Conservation (phyloP, 2,888 invertebrate genomes). For the Chloroclystis v-ata region DNA sequence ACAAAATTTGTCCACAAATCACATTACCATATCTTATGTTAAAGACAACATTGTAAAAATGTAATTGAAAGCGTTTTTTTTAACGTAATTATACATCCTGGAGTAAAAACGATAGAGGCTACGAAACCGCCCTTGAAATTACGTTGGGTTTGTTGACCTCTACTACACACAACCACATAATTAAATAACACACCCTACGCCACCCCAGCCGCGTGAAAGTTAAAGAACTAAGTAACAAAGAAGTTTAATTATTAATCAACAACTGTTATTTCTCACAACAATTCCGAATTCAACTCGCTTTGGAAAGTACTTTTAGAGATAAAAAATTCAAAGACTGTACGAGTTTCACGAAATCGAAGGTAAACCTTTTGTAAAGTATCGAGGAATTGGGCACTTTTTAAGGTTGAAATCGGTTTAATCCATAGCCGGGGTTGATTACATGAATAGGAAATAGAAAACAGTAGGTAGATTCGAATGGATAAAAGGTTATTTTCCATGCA, state of each 20-base stretch:
- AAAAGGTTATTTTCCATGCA: not conserved
- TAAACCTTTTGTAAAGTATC: slow-evolving; percentile 11
- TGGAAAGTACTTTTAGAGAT: slow-evolving; percentile 4
- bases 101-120: too few species aligned
- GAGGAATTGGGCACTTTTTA: slow-evolving; percentile 6
- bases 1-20: too few species aligned
- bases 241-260: not conserved
- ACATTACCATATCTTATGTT: too few species aligned
- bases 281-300: not conserved
- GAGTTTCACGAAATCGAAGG: not conserved
- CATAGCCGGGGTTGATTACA: slow-evolving; percentile 2
- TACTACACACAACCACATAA: too few species aligned
- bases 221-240: too few species aligned
- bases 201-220: too few species aligned
- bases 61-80: too few species aligned
- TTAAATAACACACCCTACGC: too few species aligned
- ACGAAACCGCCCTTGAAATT: too few species aligned
- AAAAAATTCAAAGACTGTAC: slow-evolving; percentile 22
- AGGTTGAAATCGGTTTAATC: slow-evolving; percentile 14
- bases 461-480: not conserved
- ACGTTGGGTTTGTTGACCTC: too few species aligned
- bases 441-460: slow-evolving; percentile 3
- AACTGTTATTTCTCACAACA: not conserved
- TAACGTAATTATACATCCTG: too few species aligned
- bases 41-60: too few species aligned